phyloP scores from a whole-genome alignment of 2,888 invertebrate genomes.

The Sympetrum striolatum region DNA sequence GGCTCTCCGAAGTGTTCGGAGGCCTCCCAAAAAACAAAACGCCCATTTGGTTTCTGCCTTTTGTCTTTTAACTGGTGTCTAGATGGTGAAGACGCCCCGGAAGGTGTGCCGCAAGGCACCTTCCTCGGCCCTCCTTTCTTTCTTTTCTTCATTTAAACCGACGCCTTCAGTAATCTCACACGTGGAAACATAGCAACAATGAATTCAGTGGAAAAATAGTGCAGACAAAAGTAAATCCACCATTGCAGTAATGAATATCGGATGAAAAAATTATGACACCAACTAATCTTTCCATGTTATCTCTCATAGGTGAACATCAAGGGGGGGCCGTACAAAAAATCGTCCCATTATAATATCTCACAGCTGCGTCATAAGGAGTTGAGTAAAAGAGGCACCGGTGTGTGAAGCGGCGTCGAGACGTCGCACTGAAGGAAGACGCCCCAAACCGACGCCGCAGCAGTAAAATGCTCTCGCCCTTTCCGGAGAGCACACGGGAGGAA shows the following conservation, averaged over 20 bases:
- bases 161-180: not conserved
- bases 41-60: not conserved
- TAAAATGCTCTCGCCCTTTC: not conserved
- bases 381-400: not conserved
- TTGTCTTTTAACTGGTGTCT: not conserved
- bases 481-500: not conserved
- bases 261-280: not conserved
- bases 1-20: not conserved
- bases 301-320: not conserved
- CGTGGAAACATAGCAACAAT: slow-evolving; percentile 9
- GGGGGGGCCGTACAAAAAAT: not conserved
- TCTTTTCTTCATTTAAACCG: not conserved
- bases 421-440: not conserved
- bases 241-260: not conserved
- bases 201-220: slow-evolving; percentile 19
- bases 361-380: not conserved
- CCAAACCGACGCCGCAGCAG: not conserved
- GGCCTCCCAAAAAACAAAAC: not conserved
- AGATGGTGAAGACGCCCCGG: not conserved
- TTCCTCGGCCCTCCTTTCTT: not conserved
- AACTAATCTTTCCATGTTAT: not conserved
- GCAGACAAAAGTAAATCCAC: slow-evolving; percentile 15
- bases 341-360: not conserved
- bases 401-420: not conserved
- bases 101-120: not conserved